A percentile compares a stretch with the other conserved stretches of the same genome.
Evolutionary conservation across 2,888 invertebrate species (phyloP).

Genomic region (Pocota personata): DNA sequence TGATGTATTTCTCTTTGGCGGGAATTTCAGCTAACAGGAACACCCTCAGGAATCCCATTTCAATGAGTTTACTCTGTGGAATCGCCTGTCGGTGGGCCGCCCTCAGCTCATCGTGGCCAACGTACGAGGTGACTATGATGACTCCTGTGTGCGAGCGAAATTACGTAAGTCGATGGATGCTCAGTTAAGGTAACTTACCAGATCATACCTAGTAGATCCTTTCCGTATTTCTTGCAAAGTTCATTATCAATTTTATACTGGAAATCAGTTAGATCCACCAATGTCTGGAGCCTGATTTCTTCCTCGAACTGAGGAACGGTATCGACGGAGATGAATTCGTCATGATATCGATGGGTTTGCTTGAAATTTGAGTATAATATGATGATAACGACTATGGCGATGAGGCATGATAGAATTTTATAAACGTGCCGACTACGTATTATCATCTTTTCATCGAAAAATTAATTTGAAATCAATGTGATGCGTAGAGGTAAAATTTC

Average conservation of each 20-base stretch:
- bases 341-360: slow-evolving; percentile 75
- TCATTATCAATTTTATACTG: slow-evolving; percentile 78
- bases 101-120: slow-evolving; percentile 88
- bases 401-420: slow-evolving; percentile 77
- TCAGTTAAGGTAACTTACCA: background rate
- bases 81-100: slow-evolving; percentile 89
- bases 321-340: slow-evolving; percentile 77
- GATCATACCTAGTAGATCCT: slow-evolving; percentile 79
- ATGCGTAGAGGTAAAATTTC: slow-evolving; percentile 11
- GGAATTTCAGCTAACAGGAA: slow-evolving; percentile 88
- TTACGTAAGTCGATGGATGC: slow-evolving; percentile 17
- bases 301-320: slow-evolving; percentile 51
- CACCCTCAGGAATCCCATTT: slow-evolving; percentile 86
- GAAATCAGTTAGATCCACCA: slow-evolving; percentile 79
- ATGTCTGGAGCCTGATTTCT: slow-evolving; percentile 37
- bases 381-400: slow-evolving; percentile 76
- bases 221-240: slow-evolving; percentile 76
- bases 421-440: slow-evolving; percentile 77
- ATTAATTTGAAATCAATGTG: background rate
- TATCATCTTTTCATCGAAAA: slow-evolving; percentile 78
- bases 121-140: slow-evolving; percentile 90
- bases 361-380: slow-evolving; percentile 78
- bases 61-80: slow-evolving; percentile 84
- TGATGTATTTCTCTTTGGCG: slow-evolving; percentile 83
- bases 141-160: slow-evolving; percentile 76